Evolutionary conservation across 2,797 vertebrate species (phyloP).

Genomic region (Fratercula arctica): DNA sequence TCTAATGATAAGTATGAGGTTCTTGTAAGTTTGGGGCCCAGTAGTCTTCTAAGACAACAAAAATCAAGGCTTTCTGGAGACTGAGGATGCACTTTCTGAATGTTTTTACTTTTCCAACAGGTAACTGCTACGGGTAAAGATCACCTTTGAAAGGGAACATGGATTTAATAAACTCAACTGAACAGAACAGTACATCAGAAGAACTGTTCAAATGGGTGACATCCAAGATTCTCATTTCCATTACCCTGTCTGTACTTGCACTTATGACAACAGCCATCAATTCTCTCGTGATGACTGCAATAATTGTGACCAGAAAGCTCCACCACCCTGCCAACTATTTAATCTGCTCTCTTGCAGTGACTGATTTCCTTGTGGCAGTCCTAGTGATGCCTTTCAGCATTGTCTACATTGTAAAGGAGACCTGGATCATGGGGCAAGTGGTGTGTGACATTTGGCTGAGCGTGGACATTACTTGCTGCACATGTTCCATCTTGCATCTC

Average conservation of each 20-base stretch:
- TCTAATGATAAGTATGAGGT: background rate
- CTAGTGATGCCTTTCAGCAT: slow-evolving; percentile 99
- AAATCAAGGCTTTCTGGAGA: background rate
- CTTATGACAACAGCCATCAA: slow-evolving; percentile 94
- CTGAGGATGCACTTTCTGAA: background rate
- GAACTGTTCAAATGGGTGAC: slow-evolving; percentile 78
- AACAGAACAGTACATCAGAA: slow-evolving; percentile 81
- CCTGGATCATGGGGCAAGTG: slow-evolving; percentile 93
- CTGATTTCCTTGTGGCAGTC: slow-evolving; percentile 96
- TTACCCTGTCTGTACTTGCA: slow-evolving; percentile 88
- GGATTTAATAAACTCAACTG: slow-evolving; percentile 89
- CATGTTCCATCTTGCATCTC: slow-evolving; percentile 95
- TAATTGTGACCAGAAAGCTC: slow-evolving; percentile 94
- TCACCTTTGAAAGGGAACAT: slow-evolving; percentile 79
- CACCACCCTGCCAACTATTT: slow-evolving; percentile 98
- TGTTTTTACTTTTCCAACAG: slow-evolving; percentile 70
- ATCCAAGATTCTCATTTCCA: slow-evolving; percentile 89
- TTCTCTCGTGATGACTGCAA: slow-evolving; percentile 95
- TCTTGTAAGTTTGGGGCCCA: background rate
- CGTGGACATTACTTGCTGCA: slow-evolving; percentile 95
- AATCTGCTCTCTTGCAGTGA: slow-evolving; percentile 95
- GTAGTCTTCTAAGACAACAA: background rate
- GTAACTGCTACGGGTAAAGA: slow-evolving; percentile 41
- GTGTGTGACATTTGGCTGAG: slow-evolving; percentile 95
- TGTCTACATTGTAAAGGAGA: slow-evolving; percentile 91